These are phyloP conservation scores for Plumapathes pennacea DNA, from an alignment of 92 coral and sea anemone genomes.

Conservation along the genomic window DNA sequence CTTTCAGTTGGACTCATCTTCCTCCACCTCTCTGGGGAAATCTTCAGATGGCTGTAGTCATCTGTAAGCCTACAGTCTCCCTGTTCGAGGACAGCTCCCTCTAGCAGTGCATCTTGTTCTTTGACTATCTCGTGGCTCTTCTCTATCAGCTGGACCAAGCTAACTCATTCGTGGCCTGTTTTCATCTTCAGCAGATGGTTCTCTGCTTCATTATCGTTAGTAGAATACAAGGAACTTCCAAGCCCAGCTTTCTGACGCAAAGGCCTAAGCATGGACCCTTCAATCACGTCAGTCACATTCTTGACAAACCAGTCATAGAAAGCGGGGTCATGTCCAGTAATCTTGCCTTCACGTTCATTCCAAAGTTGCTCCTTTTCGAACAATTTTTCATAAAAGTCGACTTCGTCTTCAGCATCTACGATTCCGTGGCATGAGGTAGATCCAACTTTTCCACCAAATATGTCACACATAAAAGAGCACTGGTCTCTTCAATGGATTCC, in stretches of 20 bases:
- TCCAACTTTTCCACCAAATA: conserved; percentile 40
- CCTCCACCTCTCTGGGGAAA: conserved; percentile 39
- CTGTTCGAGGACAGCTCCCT: conserved; percentile 44
- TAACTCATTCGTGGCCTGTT: conserved; percentile 22
- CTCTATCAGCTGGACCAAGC: conserved; percentile 15
- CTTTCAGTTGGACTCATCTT: conserved; percentile 44
- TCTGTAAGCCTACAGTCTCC: conserved; percentile 38
- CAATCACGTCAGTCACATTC: conserved; percentile 32
- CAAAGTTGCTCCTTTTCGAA: conserved; percentile 9
- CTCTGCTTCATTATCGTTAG: conserved; percentile 43
- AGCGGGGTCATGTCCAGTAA: conserved; percentile 23
- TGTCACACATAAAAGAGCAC: conserved; percentile 7
- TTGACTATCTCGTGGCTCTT: conserved; percentile 33
- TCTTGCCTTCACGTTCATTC: conserved; percentile 20
- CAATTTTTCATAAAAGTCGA: conserved; percentile 25
- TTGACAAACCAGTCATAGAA: conserved; percentile 41
- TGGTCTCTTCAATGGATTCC: conserved; percentile 20
- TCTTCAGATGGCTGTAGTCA: conserved; percentile 27
- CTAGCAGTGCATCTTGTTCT: conserved; percentile 43
- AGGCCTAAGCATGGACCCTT: conserved; percentile 37
- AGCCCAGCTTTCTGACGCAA: conserved; percentile 35
- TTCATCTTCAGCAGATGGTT: conserved; percentile 43
- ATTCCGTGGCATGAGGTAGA: conserved; percentile 32
- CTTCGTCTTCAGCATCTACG: conserved; percentile 43
- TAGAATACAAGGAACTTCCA: conserved; percentile 22